Percentiles rank a stretch among this genome's conserved stretches.
Conservation (phyloP, 2,113 vertebrate species). For the Dermatemys mawii region DNA sequence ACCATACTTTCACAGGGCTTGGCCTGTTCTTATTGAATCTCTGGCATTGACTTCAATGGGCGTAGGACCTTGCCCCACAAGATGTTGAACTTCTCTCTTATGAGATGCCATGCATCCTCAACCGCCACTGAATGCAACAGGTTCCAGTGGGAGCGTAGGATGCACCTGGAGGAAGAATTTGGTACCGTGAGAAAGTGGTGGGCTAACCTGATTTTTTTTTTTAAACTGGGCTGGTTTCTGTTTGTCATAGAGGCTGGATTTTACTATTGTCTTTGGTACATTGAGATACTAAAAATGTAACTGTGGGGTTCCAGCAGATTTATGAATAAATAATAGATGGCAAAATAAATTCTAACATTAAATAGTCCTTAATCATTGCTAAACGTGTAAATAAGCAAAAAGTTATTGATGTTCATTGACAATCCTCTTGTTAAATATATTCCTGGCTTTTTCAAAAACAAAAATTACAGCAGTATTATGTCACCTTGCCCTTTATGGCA, state of each 20-base stretch:
- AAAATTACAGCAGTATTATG: background rate
- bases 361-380: background rate
- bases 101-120: background rate
- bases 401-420: rapidly evolving
- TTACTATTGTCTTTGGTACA: background rate
- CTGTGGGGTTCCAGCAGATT: background rate
- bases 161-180: background rate
- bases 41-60: background rate
- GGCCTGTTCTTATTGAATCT: background rate
- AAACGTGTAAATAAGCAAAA: background rate
- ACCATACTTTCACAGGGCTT: no score
- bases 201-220: background rate
- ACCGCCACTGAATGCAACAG: rapidly evolving
- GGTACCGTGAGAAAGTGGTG: background rate
- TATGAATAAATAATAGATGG: background rate
- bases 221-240: background rate
- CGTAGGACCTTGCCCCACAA: background rate
- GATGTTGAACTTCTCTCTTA: background rate
- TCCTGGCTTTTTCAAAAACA: background rate
- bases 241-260: background rate
- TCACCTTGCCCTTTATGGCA: background rate
- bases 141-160: background rate
- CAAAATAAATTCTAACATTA: background rate
- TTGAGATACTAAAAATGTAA: background rate
- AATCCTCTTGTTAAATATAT: background rate